Evolutionary conservation across 2,113 vertebrate species (phyloP).

Genomic region (Sphyrna mokarran): DNA sequence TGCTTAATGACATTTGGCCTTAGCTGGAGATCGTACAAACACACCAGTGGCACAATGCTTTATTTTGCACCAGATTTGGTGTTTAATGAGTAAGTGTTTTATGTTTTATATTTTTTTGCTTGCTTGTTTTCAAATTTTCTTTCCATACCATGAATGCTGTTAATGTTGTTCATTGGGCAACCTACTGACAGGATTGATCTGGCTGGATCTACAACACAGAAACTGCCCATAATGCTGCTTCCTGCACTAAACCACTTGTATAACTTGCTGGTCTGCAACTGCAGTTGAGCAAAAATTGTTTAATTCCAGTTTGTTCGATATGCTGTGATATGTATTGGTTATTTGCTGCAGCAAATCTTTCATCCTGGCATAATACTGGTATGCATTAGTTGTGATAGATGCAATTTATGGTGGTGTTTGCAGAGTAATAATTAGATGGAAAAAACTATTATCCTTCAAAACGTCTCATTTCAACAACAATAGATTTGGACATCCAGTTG

Average conservation of each 20-base stretch:
- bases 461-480: background rate
- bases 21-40: conserved; percentile 98
- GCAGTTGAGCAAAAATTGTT: background rate
- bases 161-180: background rate
- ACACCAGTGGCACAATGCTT: conserved; percentile 95
- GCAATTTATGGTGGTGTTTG: background rate
- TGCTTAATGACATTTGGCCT: conserved; percentile 96
- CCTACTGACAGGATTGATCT: background rate
- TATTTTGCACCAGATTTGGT: conserved; percentile 97
- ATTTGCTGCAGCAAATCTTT: background rate
- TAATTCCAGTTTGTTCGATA: background rate
- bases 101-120: conserved; percentile 38
- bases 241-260: background rate
- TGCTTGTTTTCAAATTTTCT: conserved; percentile 2
- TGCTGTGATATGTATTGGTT: background rate
- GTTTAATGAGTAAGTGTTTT: conserved; percentile 91
- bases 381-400: background rate
- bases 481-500: background rate
- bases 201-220: background rate
- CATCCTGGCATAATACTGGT: background rate
- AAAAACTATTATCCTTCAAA: background rate
- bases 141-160: background rate
- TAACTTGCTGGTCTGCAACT: background rate
- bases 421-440: background rate
- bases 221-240: conserved; percentile 10